These are phyloP conservation scores for Pungitius pungitius DNA, from an alignment of 2,113 vertebrate genomes.

Conservation along the genomic window DNA sequence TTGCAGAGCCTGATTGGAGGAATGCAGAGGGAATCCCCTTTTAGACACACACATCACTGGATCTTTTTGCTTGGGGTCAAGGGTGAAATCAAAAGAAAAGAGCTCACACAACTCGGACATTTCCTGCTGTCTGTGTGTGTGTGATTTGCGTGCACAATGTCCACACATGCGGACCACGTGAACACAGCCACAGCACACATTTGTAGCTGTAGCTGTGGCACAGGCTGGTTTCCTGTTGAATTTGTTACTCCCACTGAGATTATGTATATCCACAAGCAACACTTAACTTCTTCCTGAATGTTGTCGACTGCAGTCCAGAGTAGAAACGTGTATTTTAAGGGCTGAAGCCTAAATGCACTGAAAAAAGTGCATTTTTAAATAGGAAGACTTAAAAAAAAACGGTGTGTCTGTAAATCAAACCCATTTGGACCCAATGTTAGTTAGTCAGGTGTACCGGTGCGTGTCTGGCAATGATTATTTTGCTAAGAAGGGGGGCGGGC, in stretches of 20 bases:
- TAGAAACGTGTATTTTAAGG: too few relatives aligned
- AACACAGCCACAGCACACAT: neutral
- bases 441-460: slow-evolving; percentile 69
- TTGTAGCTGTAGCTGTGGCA: too few relatives aligned
- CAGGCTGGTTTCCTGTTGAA: neutral
- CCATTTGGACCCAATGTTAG: slow-evolving; percentile 51
- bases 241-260: neutral
- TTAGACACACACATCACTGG: slow-evolving; percentile 47
- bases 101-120: slow-evolving; percentile 47
- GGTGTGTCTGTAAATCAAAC: slow-evolving; percentile 58
- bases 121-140: slow-evolving; percentile 47
- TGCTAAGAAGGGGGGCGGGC: slow-evolving; percentile 46
- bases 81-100: slow-evolving; percentile 53
- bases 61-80: slow-evolving; percentile 63
- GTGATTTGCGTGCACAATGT: slow-evolving; percentile 11
- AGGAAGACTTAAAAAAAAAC: too few relatives aligned
- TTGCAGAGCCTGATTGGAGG: slow-evolving; percentile 73
- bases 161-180: slow-evolving; percentile 46
- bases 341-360: too few relatives aligned
- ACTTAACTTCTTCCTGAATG: neutral
- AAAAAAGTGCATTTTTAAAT: too few relatives aligned
- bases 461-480: slow-evolving; percentile 75
- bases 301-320: too few relatives aligned
- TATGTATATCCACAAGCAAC: neutral
- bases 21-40: slow-evolving; percentile 74